These are phyloP conservation scores for Sus scrofa DNA, from an alignment of 2,113 vertebrate species.

Conservation along the genomic window T2T-Sscrofa CM000820.6:21245501-21246000, in stretches of 20 bases:
- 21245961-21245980: neutral
- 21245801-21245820: neutral
- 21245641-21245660: neutral
- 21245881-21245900: neutral
- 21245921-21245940: neutral
- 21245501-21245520: conserved; percentile 45
- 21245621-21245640: neutral
- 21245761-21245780: conserved; percentile 15
- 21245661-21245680: neutral
- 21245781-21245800: neutral
- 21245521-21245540: neutral
- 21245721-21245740: neutral
- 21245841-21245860: neutral
- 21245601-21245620: neutral
- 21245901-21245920: neutral
- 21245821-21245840: neutral
- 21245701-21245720: neutral
- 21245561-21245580: conserved; percentile 44
- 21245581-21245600: conserved; percentile 54
- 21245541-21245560: conserved; percentile 43
- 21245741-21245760: neutral
- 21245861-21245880: neutral
- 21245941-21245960: neutral
- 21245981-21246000: neutral
- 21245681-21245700: neutral